Conservation (phyloP, 1,140 invertebrate species). For the Hyposmocoma kahamanoa region DNA sequence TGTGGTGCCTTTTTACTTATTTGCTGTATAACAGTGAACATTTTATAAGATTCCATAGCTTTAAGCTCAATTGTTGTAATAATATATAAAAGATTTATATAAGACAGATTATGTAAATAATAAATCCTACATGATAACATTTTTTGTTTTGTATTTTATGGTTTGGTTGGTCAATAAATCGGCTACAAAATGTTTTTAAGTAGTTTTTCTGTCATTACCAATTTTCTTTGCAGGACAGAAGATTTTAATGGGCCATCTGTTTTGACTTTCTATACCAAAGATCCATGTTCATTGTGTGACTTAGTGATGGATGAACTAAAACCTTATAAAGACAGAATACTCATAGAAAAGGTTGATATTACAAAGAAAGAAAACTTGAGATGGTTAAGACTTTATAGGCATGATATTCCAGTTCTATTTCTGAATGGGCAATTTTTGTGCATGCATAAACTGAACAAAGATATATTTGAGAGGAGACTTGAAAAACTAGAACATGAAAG, state of each 20-base stretch:
- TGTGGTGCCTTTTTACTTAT: conserved; percentile 27
- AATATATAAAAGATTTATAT: no score
- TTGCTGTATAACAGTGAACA: conserved; percentile 21
- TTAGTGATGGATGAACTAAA: conserved; percentile 81
- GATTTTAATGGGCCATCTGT: conserved; percentile 48
- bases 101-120: not conserved
- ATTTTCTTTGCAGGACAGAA: conserved; percentile 50
- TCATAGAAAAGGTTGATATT: conserved; percentile 85
- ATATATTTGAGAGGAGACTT: conserved; percentile 45
- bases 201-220: conserved; percentile 16
- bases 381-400: conserved; percentile 84
- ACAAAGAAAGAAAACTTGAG: conserved; percentile 80
- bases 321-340: conserved; percentile 75
- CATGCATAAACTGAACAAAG: conserved; percentile 83
- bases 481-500: conserved; percentile 41
- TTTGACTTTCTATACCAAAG: conserved; percentile 87
- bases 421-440: conserved; percentile 88
- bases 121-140: conserved; percentile 4
- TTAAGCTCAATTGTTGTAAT: conserved; percentile 10
- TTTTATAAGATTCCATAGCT: conserved; percentile 9
- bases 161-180: conserved; percentile 7
- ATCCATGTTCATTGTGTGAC: conserved; percentile 88
- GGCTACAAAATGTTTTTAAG: conserved; percentile 14
- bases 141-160: conserved; percentile 3
- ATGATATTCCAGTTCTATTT: conserved; percentile 92